Conservation (phyloP, 92 coral and sea anemone genomes). For the Siderastrea radians region DNA sequence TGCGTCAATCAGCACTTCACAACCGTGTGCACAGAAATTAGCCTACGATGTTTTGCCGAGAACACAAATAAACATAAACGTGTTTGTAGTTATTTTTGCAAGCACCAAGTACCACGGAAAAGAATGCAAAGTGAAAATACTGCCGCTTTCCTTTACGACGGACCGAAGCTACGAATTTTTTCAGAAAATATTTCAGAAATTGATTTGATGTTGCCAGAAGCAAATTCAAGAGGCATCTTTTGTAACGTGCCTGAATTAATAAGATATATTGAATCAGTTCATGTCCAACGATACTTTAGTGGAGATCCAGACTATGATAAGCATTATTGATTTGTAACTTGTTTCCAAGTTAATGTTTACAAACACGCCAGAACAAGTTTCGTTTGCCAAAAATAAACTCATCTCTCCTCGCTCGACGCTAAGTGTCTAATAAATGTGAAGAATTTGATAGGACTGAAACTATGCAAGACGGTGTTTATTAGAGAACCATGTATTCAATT, state of each 20-base stretch:
- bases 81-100: constrained; percentile 43
- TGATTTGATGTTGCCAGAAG: neutral
- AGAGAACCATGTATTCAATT: neutral
- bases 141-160: no score
- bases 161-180: no score
- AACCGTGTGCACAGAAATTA: neutral
- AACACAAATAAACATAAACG: constrained; percentile 5
- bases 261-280: constrained; percentile 3
- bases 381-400: neutral
- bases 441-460: neutral
- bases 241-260: neutral
- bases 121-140: neutral
- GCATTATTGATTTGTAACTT: constrained; percentile 6
- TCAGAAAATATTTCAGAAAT: neutral
- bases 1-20: neutral
- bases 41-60: neutral
- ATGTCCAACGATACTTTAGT: neutral
- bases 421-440: neutral
- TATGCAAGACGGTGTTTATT: neutral
- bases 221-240: neutral
- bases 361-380: constrained; percentile 13
- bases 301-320: constrained; percentile 16
- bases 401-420: neutral
- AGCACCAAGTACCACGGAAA: constrained; percentile 15
- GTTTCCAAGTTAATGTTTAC: constrained; percentile 1